These are phyloP conservation scores for Tragelaphus buxtoni DNA, from an alignment of 2,113 vertebrate genomes.

Conservation along the genomic window DNA sequence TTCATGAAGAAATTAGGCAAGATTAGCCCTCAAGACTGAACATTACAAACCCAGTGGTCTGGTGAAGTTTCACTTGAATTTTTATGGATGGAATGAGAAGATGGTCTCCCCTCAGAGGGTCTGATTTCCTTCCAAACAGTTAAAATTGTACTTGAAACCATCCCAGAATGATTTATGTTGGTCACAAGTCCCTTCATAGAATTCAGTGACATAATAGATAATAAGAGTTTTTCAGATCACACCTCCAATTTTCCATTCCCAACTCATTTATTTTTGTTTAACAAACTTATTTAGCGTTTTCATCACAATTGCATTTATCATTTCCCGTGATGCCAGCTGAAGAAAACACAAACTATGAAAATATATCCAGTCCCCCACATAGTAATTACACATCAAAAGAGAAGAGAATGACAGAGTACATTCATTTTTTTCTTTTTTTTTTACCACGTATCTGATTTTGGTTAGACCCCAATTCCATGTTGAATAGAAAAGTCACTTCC, in stretches of 20 bases:
- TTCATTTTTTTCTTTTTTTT: not conserved
- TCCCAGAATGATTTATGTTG: constrained; percentile 9
- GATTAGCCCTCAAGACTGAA: not conserved
- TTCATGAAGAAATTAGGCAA: not conserved
- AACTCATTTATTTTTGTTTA: constrained; percentile 47
- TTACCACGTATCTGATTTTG: constrained; percentile 39
- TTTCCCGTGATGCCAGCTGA: constrained; percentile 28
- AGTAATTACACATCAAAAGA: constrained; percentile 51
- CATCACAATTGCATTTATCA: constrained; percentile 46
- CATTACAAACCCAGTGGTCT: not conserved
- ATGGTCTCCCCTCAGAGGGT: not conserved
- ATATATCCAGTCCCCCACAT: constrained; percentile 30
- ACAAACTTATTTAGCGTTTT: constrained; percentile 55
- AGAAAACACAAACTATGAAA: constrained; percentile 45
- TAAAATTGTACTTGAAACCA: constrained; percentile 30
- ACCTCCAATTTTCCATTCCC: constrained; percentile 30
- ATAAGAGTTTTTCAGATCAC: constrained; percentile 10
- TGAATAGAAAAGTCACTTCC: constrained; percentile 27
- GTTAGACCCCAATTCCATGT: constrained; percentile 17
- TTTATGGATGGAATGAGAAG: constrained; percentile 12
- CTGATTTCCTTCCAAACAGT: constrained; percentile 7
- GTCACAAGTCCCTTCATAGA: constrained; percentile 23
- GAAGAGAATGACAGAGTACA: not conserved
- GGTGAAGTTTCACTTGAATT: not conserved
- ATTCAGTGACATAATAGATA: not conserved